Conservation (phyloP, 2,113 vertebrate species). For the Scortum barcoo region DNA sequence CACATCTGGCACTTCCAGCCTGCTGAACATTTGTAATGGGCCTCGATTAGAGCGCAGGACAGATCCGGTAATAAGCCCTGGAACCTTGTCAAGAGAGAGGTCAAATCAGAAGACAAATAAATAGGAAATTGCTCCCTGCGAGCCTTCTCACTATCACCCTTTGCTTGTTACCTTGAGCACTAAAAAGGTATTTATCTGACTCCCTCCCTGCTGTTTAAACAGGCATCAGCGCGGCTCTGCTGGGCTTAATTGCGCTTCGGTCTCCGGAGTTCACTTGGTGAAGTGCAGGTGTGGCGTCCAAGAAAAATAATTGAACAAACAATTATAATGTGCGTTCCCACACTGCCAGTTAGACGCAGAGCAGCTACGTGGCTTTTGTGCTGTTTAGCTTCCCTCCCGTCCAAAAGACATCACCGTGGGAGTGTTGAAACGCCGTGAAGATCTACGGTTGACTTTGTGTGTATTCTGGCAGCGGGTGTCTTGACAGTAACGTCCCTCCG, state of each 20-base stretch:
- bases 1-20: conserved; percentile 72
- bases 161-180: conserved; percentile 82
- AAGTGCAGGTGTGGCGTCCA: conserved; percentile 81
- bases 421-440: conserved; percentile 65
- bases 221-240: conserved; percentile 60
- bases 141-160: conserved; percentile 79
- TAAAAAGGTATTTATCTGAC: conserved; percentile 85
- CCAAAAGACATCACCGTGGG: conserved; percentile 28
- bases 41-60: conserved; percentile 76
- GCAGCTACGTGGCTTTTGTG: conserved; percentile 41
- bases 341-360: conserved; percentile 36
- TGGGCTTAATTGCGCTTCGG: conserved; percentile 75
- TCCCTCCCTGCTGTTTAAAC: conserved; percentile 66
- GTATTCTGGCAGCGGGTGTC: conserved; percentile 75
- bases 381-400: conserved; percentile 54
- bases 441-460: conserved; percentile 52
- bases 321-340: conserved; percentile 77
- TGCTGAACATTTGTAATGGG: conserved; percentile 79
- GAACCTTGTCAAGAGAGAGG: conserved; percentile 83
- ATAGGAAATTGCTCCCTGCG: conserved; percentile 84
- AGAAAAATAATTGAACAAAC: conserved; percentile 86
- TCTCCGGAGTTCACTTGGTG: conserved; percentile 74
- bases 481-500: conserved; percentile 68
- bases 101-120: conserved; percentile 82
- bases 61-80: conserved; percentile 76